Percentiles rank a stretch among this genome's conserved stretches.
These are phyloP conservation scores for Parasteatoda tepidariorum DNA, from an alignment of 1,140 invertebrate species.

Conservation along the genomic window DNA sequence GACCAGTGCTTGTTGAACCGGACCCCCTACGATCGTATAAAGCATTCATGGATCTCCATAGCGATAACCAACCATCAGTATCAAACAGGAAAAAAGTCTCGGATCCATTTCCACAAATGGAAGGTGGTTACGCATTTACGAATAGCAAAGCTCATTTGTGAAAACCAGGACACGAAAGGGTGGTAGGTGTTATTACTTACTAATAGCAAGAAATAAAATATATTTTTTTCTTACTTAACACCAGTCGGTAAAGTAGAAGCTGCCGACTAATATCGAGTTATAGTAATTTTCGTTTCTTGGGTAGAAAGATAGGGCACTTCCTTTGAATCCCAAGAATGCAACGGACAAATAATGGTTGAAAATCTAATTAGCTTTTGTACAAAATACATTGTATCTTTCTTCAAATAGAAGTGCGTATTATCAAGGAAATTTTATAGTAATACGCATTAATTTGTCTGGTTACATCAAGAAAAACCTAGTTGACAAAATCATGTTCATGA, in stretches of 20 bases:
- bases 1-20: constrained; percentile 3
- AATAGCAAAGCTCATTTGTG: constrained; percentile 21
- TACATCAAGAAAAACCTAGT: too few species aligned
- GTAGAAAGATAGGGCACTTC: too few species aligned
- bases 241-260: neutral
- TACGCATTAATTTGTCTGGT: too few species aligned
- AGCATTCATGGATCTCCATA: constrained; percentile 52
- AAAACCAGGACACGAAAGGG: constrained; percentile 28
- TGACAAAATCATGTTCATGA: too few species aligned
- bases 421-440: too few species aligned
- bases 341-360: too few species aligned
- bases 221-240: constrained; percentile 31
- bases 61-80: constrained; percentile 51
- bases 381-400: too few species aligned
- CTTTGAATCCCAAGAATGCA: too few species aligned
- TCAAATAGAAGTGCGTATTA: too few species aligned
- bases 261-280: neutral
- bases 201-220: too few species aligned
- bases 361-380: too few species aligned
- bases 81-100: constrained; percentile 45
- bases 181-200: neutral
- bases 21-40: constrained; percentile 2
- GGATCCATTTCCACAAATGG: constrained; percentile 40
- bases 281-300: too few species aligned
- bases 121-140: constrained; percentile 5